A percentile compares a stretch with the other conserved stretches of the same genome.
Conservation (phyloP, 2,888 invertebrate species). For the Oxystoma pomonae region DNA sequence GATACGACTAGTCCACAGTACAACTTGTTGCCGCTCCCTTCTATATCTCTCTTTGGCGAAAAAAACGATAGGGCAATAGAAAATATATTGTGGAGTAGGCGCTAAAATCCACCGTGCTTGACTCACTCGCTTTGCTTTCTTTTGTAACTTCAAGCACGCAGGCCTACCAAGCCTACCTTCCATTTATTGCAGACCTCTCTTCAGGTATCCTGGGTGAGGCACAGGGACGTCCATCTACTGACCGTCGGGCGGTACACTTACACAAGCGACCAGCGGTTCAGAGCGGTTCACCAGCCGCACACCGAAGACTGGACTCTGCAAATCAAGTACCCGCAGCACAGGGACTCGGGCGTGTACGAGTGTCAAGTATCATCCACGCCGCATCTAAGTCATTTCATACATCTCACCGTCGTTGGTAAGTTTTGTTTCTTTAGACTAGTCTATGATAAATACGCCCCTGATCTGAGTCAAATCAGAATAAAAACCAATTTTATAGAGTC, state of each 20-base stretch:
- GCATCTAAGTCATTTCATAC: slow-evolving; percentile 88
- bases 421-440: no score
- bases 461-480: no score
- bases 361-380: slow-evolving; percentile 93
- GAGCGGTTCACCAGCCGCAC: slow-evolving; percentile 79
- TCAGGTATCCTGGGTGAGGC: slow-evolving; percentile 90
- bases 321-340: slow-evolving; percentile 88
- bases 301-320: slow-evolving; percentile 90
- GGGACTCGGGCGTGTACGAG: slow-evolving; percentile 88
- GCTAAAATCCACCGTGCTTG: no score
- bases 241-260: slow-evolving; percentile 89
- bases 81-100: no score
- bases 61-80: no score
- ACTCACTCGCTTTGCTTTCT: no score
- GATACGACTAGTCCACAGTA: no score
- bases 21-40: no score
- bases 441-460: no score
- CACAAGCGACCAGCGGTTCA: slow-evolving; percentile 87
- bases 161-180: no score
- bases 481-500: no score
- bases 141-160: slow-evolving; percentile 12
- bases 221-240: slow-evolving; percentile 83
- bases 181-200: slow-evolving; percentile 57
- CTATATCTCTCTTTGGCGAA: no score
- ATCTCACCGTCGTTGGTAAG: slow-evolving; percentile 88